Evolutionary conservation across 2,113 vertebrate species (phyloP).

Genomic region (Sisor rabdophorus): DNA sequence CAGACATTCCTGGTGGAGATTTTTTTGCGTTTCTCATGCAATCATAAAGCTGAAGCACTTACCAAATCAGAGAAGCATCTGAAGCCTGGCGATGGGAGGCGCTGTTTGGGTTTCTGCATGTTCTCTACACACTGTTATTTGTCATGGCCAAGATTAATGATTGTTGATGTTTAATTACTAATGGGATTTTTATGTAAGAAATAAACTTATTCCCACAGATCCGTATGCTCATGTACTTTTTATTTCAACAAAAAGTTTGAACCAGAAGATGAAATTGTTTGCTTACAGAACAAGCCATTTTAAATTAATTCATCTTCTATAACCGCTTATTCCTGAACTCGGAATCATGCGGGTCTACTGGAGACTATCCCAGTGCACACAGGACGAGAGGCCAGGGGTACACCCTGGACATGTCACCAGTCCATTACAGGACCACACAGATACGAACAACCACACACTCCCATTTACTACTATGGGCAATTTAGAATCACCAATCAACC

Average conservation of each 20-base stretch:
- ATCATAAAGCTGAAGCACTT: slow-evolving; percentile 44
- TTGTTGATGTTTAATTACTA: slow-evolving; percentile 18
- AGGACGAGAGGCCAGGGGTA: too few relatives aligned
- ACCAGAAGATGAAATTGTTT: neutral
- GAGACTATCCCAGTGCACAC: too few relatives aligned
- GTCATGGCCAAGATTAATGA: slow-evolving; percentile 16
- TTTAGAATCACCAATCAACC: too few relatives aligned
- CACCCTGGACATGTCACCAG: too few relatives aligned
- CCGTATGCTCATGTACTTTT: neutral
- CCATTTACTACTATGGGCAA: too few relatives aligned
- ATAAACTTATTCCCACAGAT: slow-evolving; percentile 33
- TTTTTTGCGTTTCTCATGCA: slow-evolving; percentile 37
- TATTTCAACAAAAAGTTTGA: neutral
- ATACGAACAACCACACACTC: too few relatives aligned
- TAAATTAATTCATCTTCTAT: too few relatives aligned
- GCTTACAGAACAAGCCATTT: too few relatives aligned
- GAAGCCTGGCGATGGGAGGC: neutral
- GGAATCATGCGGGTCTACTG: too few relatives aligned
- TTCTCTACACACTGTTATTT: slow-evolving; percentile 39
- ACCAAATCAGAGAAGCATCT: neutral
- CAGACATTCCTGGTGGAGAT: slow-evolving; percentile 64
- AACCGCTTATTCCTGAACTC: too few relatives aligned
- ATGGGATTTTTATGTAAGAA: slow-evolving; percentile 37
- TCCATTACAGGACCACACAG: too few relatives aligned
- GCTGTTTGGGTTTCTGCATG: neutral